Evolutionary conservation across 2,797 vertebrate genomes (phyloP), one percentile per base, ranked within the genome.

Genomic region (Argentina silus): DNA sequence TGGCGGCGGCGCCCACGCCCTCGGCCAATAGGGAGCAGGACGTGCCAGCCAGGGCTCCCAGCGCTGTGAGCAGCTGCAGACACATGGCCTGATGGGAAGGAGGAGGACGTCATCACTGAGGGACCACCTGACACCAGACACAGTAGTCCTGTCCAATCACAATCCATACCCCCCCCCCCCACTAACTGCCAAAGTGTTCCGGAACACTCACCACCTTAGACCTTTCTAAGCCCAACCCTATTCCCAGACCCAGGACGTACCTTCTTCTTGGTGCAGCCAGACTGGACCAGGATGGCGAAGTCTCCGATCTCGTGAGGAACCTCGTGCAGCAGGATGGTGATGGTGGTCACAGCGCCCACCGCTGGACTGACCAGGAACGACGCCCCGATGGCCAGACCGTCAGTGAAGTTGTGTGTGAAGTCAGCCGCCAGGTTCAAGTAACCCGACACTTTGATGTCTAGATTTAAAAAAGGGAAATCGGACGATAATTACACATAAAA

Each of bases 271-370:
- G 95, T 96, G 92, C 96, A 98, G 64, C 96, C 96, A 0, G 96
- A 96, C 85, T 97, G 96, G 19, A 98, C 93, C 0, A 98, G 94
- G 87, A 98, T 97, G 85, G 96, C 96, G 2, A 97, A 96, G 85
- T 97, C 96, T 14, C 96, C 96, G 0, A 97, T 94, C 91, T 98
- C 96, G 8, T 98, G 96, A 0, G 96, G 96, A 43, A 98, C 96
- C 83, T 98, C 96, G 0, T 98, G 96, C 48, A 98, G 92, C 72
- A 98, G 91, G 81, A 98, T 97, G 6, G 96, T 97, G 83, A 97
- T 66, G 2, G 96, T 96, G 85, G 96, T 98, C 76, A 97, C 82
- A 2, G 93, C 74, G 1, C 96, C 96, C 0, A 97, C 92, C 0
- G 92, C 88, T 19, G 89, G 90, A 50, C 95, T 75, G 0, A 95